Evolutionary conservation across 2,888 invertebrate species (phyloP), one percentile per base, ranked within the genome.

Genomic region (Blastobasis adustella): DNA sequence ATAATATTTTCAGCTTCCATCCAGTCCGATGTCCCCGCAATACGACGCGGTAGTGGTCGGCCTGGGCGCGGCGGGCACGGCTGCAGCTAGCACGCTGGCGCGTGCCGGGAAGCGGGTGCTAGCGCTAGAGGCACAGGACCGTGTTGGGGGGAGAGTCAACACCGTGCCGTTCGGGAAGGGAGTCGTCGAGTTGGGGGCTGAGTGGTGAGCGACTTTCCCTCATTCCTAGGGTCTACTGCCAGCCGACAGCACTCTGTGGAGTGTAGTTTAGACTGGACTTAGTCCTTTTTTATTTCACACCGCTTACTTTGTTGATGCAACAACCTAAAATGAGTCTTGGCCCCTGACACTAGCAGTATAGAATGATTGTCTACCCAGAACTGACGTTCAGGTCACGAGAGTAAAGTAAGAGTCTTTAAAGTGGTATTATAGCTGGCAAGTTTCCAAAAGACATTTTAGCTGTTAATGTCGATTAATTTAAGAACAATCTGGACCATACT

Each of bases 11-110:
- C 23, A 23, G 23, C 79, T 79, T 48, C 80, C 81, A 49, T 81
- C 67, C 37, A 81, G 49, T 8, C 78, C 79, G 9, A 57, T 65
- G 49, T 69, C 71, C 1, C 54, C 39, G 5, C 64, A 69, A 49
- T 86, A 84, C 50, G 84, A 87, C 52, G 73, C 73, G 0, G 81
- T 86, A 9, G 72, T 87, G 5, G 53, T 87, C 0, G 86, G 86
- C 0, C 51, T 84, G 54, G 86, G 86, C 0, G 65, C 82, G 0
- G 62, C 86, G 0, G 86, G 86, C 0, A 62, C 70, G 2, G 68
- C 79, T 0, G 84, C 84, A 0, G 82, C 82, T 0, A 57, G 76
- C 0, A 66, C 65, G 0, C 65, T 86, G 0, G 71, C 76, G 0
- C 57, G 55, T 6, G 79, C 79, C 0, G 85, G 86, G 0, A 66